A percentile compares a stretch with the other conserved stretches of the same genome.
Evolutionary conservation across 2,888 invertebrate genomes (phyloP).

Genomic region (Plagiodera versicolora): DNA sequence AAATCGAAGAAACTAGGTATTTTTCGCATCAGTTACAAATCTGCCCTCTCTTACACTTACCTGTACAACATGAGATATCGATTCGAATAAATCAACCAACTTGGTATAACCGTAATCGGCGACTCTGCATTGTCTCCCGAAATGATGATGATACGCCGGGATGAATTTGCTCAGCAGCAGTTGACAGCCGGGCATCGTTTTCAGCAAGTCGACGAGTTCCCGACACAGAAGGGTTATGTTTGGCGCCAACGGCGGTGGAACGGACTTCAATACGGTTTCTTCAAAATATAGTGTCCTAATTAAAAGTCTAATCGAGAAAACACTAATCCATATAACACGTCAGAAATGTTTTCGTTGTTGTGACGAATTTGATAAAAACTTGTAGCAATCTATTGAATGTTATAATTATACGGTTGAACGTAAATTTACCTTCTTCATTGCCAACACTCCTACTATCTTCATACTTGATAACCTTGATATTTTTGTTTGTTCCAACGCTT

Average conservation of each 20-base stretch:
- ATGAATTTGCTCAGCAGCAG: conserved; percentile 86
- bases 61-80: conserved; percentile 84
- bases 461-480: conserved; percentile 48
- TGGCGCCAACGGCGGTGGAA: conserved; percentile 68
- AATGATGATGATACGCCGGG: conserved; percentile 95
- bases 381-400: too few species aligned
- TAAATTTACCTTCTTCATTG: conserved; percentile 38
- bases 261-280: conserved; percentile 55
- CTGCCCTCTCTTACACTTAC: conserved; percentile 51
- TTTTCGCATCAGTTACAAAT: neutral
- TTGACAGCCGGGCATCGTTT: conserved; percentile 78
- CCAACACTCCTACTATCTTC: conserved; percentile 36
- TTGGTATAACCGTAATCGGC: conserved; percentile 97
- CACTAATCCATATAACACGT: too few species aligned
- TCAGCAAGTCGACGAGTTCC: conserved; percentile 83
- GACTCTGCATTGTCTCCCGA: conserved; percentile 92
- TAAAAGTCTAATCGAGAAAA: too few species aligned
- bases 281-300: conserved; percentile 11
- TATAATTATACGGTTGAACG: too few species aligned
- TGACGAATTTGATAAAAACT: too few species aligned
- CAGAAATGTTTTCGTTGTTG: too few species aligned
- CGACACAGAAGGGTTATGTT: conserved; percentile 81
- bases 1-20: conserved; percentile 10
- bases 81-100: conserved; percentile 85
- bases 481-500: conserved; percentile 53